A percentile compares a stretch with the other conserved stretches of the same genome.
Conservation (phyloP, 2,888 invertebrate species). For the Caenorhabditis drosophilae region DNA sequence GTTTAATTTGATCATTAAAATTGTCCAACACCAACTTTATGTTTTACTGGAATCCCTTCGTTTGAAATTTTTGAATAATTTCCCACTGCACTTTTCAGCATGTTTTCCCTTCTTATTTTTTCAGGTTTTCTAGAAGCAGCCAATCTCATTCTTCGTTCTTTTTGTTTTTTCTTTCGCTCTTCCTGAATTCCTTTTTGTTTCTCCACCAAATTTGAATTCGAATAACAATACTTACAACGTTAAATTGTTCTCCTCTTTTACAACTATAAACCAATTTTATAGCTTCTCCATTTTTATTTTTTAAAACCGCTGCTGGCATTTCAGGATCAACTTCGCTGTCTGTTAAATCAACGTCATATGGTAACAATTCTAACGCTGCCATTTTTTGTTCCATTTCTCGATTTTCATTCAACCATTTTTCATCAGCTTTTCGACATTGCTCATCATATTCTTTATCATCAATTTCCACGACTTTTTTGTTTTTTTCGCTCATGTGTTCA, state of each 20-base stretch:
- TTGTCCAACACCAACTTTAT: no score
- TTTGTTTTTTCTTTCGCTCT: slow-evolving; percentile 16
- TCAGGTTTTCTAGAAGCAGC: slow-evolving; percentile 24
- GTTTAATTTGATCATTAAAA: no score
- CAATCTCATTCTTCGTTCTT: slow-evolving; percentile 17
- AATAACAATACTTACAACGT: slow-evolving; percentile 15
- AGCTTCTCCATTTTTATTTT: slow-evolving; percentile 26
- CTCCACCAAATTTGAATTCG: not conserved
- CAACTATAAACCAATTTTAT: slow-evolving; percentile 37
- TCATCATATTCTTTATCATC: slow-evolving; percentile 15
- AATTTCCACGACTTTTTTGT: slow-evolving; percentile 21
- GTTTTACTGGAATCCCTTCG: no score
- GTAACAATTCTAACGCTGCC: slow-evolving; percentile 26
- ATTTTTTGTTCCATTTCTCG: slow-evolving; percentile 21
- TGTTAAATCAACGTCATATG: slow-evolving; percentile 34
- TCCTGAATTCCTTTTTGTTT: slow-evolving; percentile 7
- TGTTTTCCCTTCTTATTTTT: slow-evolving; percentile 10
- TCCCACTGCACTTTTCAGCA: slow-evolving; percentile 22
- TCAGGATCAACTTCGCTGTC: slow-evolving; percentile 42
- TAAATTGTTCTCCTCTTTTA: slow-evolving; percentile 20
- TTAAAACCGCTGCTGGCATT: slow-evolving; percentile 38
- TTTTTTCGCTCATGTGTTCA: slow-evolving; percentile 29
- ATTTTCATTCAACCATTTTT: slow-evolving; percentile 14
- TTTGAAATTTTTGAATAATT: slow-evolving; percentile 1
- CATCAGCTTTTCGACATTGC: slow-evolving; percentile 14